A percentile compares a stretch with the other conserved stretches of the same genome.
These are phyloP conservation scores for Glandiceps talaboti DNA, from an alignment of 53 echinoderm and acorn worm species.

Conservation along the genomic window DNA sequence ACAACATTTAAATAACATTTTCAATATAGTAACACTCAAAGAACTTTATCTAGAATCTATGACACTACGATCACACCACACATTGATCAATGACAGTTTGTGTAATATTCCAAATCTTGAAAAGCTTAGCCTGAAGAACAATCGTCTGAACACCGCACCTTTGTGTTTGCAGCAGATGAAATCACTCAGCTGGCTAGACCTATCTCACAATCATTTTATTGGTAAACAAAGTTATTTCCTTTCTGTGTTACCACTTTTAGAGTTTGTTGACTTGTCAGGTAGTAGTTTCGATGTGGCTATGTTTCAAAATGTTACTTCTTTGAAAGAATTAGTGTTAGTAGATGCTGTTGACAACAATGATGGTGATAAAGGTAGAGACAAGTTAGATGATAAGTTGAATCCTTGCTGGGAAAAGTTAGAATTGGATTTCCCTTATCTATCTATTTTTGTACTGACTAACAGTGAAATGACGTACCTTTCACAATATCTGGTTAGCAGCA, in stretches of 20 bases:
- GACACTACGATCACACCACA: background rate
- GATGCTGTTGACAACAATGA: too few relatives aligned
- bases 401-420: background rate
- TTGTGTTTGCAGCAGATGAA: background rate
- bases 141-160: background rate
- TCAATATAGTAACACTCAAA: background rate
- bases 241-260: background rate
- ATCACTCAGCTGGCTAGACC: background rate
- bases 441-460: background rate
- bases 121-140: background rate
- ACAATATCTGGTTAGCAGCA: background rate
- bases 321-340: background rate
- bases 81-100: background rate
- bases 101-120: background rate
- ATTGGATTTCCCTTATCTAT: background rate
- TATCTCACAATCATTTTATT: background rate
- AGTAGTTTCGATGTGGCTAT: background rate
- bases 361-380: background rate
- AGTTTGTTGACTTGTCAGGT: background rate
- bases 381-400: background rate
- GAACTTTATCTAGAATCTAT: background rate
- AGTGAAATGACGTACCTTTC: background rate
- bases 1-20: too few relatives aligned
- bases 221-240: background rate
- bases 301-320: background rate